Evolutionary conservation across 2,113 vertebrate species (phyloP).

Genomic region (Ctenomys sociabilis): DNA sequence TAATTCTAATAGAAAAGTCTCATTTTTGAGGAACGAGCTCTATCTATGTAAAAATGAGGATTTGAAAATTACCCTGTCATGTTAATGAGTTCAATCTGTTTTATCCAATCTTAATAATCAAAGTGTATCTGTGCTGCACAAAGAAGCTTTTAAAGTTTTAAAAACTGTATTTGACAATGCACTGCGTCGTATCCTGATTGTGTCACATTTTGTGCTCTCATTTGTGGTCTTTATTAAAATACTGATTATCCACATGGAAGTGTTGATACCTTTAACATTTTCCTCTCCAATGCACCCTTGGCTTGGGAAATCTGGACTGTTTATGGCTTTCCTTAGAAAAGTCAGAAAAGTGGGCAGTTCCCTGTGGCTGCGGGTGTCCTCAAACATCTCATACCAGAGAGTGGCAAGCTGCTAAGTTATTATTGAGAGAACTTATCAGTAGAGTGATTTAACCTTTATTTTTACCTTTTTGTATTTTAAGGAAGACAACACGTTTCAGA

Average conservation of each 20-base stretch:
- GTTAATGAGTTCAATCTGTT: conserved; percentile 44
- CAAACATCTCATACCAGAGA: not conserved
- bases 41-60: not conserved
- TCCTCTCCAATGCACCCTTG: not conserved
- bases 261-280: not conserved
- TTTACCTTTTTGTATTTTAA: not conserved
- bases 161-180: conserved; percentile 33
- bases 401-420: not conserved
- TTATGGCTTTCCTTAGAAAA: not conserved
- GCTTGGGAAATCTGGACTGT: not conserved
- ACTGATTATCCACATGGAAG: not conserved
- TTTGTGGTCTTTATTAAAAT: conserved; percentile 51
- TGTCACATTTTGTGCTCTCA: not conserved
- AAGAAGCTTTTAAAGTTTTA: not conserved
- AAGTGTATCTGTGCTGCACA: not conserved
- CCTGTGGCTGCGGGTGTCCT: not conserved
- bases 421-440: not conserved
- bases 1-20: conserved; percentile 20
- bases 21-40: not conserved
- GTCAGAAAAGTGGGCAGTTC: not conserved
- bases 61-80: conserved; percentile 44
- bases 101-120: conserved; percentile 37
- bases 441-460: not conserved
- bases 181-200: not conserved
- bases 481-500: not conserved